Evolutionary conservation across 92 coral and sea anemone species (phyloP), one percentile per base, ranked within the genome.

Genomic region (Plumapathes pennacea): DNA sequence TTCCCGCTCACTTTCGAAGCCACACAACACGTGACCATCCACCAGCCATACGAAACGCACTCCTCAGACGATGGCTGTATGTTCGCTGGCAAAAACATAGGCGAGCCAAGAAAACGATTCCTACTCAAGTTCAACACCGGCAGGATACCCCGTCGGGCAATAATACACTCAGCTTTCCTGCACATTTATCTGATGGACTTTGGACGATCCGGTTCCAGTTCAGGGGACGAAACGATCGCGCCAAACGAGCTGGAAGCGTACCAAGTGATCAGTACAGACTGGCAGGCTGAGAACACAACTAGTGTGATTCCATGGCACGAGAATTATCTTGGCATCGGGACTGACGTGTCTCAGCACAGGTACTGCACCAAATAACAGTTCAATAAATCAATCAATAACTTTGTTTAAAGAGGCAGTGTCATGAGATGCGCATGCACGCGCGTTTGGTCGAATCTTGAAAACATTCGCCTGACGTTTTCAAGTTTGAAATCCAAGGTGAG

Each of bases 271-370:
- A 92, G 98, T 67, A 80, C 96, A 2, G 90, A 84, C 46, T 92
- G 98, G 98, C 29, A 72, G 22, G 79, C 82, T 5, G 52, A 33
- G 18, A 92, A 92, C 19, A 78, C 90, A 2, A 84, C 98, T 18
- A 71, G 89, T 8, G 84, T 88, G 40, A 83, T 92, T 25, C 98
- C 98, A 0, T 92, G 98, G 98, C 82, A 92, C 50, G 89, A 76
- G 26, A 80, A 88, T 34, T 84, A 88, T 32, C 56, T 92, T 24
- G 98, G 96, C 18, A 30, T 88, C 2, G 90, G 90, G 12, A 77
- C 47, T 24, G 98, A 92, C 22, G 96, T 92, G 8, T 76, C 65
- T 38, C 46, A 52, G 23, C 32, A 65, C 45, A 83, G 75, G 90
- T 71, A 41, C 1, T 62, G n/a, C n/a, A n/a, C n/a, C n/a, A n/a